These are phyloP conservation scores for Nixonia krombeini DNA, from an alignment of 1,140 invertebrate species.

Conservation along the genomic window DNA sequence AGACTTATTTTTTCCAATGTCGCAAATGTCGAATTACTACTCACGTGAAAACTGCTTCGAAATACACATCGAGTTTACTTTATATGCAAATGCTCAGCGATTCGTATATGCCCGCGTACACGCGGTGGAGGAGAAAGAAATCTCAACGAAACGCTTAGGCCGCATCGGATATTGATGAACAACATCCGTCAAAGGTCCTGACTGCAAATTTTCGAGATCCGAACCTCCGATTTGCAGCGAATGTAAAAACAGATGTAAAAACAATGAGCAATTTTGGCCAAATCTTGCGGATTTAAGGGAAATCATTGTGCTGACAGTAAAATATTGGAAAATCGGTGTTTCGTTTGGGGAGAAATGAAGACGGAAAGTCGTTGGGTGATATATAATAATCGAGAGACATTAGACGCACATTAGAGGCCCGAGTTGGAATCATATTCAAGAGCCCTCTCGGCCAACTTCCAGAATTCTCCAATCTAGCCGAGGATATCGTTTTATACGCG, in stretches of 20 bases:
- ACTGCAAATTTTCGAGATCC: slow-evolving; percentile 1
- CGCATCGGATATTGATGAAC: slow-evolving; percentile 59
- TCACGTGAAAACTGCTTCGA: slow-evolving; percentile 20
- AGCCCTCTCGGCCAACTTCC: too few species aligned
- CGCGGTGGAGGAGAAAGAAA: slow-evolving; percentile 16
- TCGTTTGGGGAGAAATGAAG: too few species aligned
- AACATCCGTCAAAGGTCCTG: slow-evolving; percentile 52
- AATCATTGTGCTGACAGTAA: too few species aligned
- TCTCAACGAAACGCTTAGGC: slow-evolving; percentile 41
- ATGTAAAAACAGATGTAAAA: too few species aligned
- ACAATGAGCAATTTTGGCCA: too few species aligned
- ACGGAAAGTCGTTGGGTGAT: too few species aligned
- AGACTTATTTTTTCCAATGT: slow-evolving; percentile 17
- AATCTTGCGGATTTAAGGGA: too few species aligned
- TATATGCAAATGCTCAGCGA: slow-evolving; percentile 47
- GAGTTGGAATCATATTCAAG: too few species aligned
- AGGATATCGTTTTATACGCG: slow-evolving; percentile 63
- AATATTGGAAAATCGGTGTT: too few species aligned
- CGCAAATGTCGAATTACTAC: slow-evolving; percentile 9
- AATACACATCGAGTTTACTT: slow-evolving; percentile 40
- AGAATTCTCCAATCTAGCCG: slow-evolving; percentile 53
- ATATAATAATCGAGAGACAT: too few species aligned
- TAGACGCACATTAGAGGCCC: too few species aligned
- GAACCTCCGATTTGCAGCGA: too few species aligned
- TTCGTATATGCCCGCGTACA: slow-evolving; percentile 20